Evolutionary conservation across 1,140 invertebrate genomes (phyloP).

Genomic region (Cyrtorhinus lividipennis): DNA sequence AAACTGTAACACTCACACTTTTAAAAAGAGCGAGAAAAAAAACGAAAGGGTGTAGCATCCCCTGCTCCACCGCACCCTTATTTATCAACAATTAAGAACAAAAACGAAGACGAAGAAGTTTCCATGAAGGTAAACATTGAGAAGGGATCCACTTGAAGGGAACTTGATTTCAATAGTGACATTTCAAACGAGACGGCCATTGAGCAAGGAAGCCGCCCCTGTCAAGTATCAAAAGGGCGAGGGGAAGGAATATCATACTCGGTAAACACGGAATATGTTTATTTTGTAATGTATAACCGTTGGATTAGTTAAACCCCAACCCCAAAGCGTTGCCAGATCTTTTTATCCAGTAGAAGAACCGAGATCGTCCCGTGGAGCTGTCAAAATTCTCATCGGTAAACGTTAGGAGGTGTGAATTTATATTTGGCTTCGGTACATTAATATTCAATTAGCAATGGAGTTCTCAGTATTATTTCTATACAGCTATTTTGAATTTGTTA

Average conservation of each 20-base stretch:
- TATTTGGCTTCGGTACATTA: background rate
- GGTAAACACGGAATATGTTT: conserved; percentile 8
- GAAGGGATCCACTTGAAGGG: background rate
- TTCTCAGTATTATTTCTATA: too few species aligned
- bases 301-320: background rate
- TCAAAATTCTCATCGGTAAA: background rate
- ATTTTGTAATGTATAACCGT: conserved; percentile 4
- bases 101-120: background rate
- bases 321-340: too few species aligned
- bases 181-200: background rate
- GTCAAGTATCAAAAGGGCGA: too few species aligned
- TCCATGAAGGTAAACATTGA: background rate
- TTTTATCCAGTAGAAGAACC: background rate
- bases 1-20: background rate
- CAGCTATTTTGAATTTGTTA: too few species aligned
- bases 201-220: background rate
- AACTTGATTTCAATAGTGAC: conserved; percentile 10
- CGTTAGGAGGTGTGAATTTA: background rate
- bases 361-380: background rate
- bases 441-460: background rate
- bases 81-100: conserved; percentile 6
- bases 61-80: background rate
- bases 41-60: background rate
- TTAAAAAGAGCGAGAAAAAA: background rate
- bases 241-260: background rate